Base-by-base conservation (phyloP, 2,888 invertebrate species). In the Drosophila mimetica region DNA sequence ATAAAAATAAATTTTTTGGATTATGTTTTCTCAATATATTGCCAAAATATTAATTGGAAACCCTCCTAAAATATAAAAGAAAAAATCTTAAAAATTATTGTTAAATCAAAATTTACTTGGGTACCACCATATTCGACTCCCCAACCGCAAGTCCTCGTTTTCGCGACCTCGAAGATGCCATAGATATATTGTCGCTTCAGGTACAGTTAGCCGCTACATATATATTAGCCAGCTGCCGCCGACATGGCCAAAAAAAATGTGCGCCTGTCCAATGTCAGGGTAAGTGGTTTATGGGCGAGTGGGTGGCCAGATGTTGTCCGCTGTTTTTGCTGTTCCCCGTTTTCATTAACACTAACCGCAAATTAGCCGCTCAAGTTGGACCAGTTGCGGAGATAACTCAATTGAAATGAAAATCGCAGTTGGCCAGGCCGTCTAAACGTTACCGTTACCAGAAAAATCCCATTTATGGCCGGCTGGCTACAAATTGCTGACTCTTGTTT, bases 181-280 rank as follows among this genome's bases (percentile, higher is more conserved):
- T 85, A 82, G 82, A 83, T 87, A 87, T 85, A 87, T 85, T 85
- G 82, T 83, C 82, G 82, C 86, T 85, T 85, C 86, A 75, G 74
- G 88, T 87, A 87, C 82, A 85, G 82, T 83, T 83, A 85, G 86
- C 48, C 67, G 82, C 69, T 87, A 87, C 88, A 83, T 85, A 87
- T 83, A 78, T 87, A 83, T 87, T 83, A 87, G 82, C 79, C 87
- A 66, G 64, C 50, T 50, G 64, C 39, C 67, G 70, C 50, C 46
- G 58, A 57, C 58, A 59, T 57, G 67, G 61, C 79, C 76, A 79
- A 85, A 85, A 78, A 48, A 85, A 85, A 78, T 42, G 8, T n/a
- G 25, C 34, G 41, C 41, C 9, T 18, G 28, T 11, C 44, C 59
- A 18, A 41, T 57, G 59, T 54, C 32, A 28, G 57, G 41, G 57